Percentiles rank a stretch among this genome's conserved stretches.
Evolutionary conservation across 1,140 invertebrate genomes (phyloP).

Genomic region (Aphelinus certus): DNA sequence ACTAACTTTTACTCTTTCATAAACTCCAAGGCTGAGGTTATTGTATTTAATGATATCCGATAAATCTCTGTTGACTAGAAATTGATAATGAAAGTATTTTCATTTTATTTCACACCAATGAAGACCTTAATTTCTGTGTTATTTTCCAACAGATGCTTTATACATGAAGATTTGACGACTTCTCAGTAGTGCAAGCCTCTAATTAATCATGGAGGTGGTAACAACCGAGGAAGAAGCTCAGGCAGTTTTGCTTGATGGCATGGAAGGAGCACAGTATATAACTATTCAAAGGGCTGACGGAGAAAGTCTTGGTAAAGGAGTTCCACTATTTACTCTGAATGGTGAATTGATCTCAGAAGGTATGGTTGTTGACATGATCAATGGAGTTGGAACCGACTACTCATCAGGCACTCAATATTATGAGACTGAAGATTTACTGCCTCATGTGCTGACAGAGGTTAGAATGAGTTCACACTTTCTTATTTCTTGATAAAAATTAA

Average conservation of each 20-base stretch:
- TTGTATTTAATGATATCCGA: too few relatives aligned
- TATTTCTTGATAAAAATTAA: constrained; percentile 13
- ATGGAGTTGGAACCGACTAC: constrained; percentile 59
- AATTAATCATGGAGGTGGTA: constrained; percentile 54
- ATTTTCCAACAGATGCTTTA: constrained; percentile 22
- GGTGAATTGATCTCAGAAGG: constrained; percentile 62
- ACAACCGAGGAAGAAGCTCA: constrained; percentile 60
- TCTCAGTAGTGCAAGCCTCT: too few relatives aligned
- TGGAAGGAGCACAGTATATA: constrained; percentile 64
- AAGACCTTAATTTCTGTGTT: too few relatives aligned
- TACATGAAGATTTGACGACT: constrained; percentile 2
- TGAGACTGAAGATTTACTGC: constrained; percentile 62
- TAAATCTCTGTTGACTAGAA: too few relatives aligned
- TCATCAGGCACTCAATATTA: constrained; percentile 61
- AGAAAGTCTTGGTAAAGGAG: constrained; percentile 58
- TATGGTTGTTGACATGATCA: constrained; percentile 65
- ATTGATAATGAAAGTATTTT: not conserved
- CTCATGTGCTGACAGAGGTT: constrained; percentile 62
- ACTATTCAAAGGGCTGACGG: constrained; percentile 63
- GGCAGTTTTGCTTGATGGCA: constrained; percentile 60
- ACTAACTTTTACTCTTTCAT: too few relatives aligned
- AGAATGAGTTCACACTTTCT: constrained; percentile 16
- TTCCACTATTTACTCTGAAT: constrained; percentile 57
- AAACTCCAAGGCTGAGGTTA: too few relatives aligned
- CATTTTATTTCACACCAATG: not conserved